phyloP scores from a whole-genome alignment of 2,888 invertebrate genomes.

The Neocrepidodera transversa region DNA sequence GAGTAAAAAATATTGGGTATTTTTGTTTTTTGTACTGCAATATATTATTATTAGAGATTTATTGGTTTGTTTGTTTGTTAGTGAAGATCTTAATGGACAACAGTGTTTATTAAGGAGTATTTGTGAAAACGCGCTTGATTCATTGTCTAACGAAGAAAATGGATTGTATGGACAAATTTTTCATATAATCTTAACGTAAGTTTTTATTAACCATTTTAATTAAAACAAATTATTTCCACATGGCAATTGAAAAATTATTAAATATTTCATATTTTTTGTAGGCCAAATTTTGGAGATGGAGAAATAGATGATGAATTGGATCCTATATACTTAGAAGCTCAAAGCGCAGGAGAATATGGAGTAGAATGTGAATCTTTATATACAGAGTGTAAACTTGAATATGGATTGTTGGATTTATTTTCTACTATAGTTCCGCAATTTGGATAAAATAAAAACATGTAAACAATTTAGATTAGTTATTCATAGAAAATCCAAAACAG shows the following conservation, averaged over 20 bases:
- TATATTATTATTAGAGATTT: background rate
- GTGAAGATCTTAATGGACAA: conserved; percentile 70
- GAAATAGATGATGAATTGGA: conserved; percentile 62
- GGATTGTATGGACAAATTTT: conserved; percentile 78
- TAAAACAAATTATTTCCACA: too few relatives aligned
- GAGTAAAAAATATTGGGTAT: too few relatives aligned
- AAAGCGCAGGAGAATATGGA: conserved; percentile 69
- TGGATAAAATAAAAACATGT: conserved; percentile 1
- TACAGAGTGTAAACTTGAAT: conserved; percentile 66
- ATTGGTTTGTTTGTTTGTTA: conserved; percentile 49
- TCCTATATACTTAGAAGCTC: conserved; percentile 68
- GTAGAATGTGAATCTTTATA: conserved; percentile 69
- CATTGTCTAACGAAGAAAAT: conserved; percentile 67
- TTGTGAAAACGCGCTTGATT: conserved; percentile 74
- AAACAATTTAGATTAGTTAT: too few relatives aligned
- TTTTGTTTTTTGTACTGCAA: too few relatives aligned
- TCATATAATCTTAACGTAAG: conserved; percentile 78
- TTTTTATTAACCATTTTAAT: too few relatives aligned
- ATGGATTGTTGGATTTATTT: conserved; percentile 69
- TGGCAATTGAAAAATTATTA: too few relatives aligned
- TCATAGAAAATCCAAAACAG: too few relatives aligned
- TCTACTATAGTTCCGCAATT: conserved; percentile 48
- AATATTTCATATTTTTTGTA: too few relatives aligned
- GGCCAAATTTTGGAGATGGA: conserved; percentile 56
- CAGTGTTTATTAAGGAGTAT: conserved; percentile 76